Percentiles rank a stretch among this genome's conserved stretches.
Conservation (phyloP, 2,797 vertebrate species). For the Antennarius maculatus region DNA sequence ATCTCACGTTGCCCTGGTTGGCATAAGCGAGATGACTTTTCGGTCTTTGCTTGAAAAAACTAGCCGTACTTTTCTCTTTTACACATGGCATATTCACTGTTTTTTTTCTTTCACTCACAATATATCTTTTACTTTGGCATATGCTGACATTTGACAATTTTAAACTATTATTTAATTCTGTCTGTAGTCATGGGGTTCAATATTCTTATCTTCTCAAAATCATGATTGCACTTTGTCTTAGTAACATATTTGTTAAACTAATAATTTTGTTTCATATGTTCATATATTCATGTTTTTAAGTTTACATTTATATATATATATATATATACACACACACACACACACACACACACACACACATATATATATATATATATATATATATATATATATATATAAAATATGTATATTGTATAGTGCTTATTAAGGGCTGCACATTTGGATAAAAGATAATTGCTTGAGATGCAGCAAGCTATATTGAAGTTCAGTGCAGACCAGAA, state of each 20-base stretch:
- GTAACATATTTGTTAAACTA: too few species aligned
- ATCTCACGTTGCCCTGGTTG: constrained; percentile 68
- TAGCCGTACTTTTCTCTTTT: constrained; percentile 53
- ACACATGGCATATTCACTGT: constrained; percentile 22
- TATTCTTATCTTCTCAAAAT: not conserved
- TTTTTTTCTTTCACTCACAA: constrained; percentile 12
- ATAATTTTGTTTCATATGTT: too few species aligned
- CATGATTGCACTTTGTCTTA: not conserved
- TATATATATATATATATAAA: too few species aligned
- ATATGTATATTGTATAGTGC: not conserved
- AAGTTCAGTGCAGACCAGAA: constrained; percentile 47
- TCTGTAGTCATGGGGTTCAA: not conserved
- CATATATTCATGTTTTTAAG: not conserved
- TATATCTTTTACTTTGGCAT: not conserved
- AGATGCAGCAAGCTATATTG: constrained; percentile 52
- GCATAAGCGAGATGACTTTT: constrained; percentile 40
- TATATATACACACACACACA: too few species aligned
- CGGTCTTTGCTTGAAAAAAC: constrained; percentile 48
- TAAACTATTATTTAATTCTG: not conserved
- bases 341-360: too few species aligned
- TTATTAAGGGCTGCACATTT: constrained; percentile 4
- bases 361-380: too few species aligned
- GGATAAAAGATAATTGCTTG: too few species aligned
- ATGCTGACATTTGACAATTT: not conserved
- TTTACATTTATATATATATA: not conserved